These are phyloP conservation scores for Ariolimax columbianus DNA, from an alignment of 2,888 invertebrate genomes.

Conservation along the genomic window DNA sequence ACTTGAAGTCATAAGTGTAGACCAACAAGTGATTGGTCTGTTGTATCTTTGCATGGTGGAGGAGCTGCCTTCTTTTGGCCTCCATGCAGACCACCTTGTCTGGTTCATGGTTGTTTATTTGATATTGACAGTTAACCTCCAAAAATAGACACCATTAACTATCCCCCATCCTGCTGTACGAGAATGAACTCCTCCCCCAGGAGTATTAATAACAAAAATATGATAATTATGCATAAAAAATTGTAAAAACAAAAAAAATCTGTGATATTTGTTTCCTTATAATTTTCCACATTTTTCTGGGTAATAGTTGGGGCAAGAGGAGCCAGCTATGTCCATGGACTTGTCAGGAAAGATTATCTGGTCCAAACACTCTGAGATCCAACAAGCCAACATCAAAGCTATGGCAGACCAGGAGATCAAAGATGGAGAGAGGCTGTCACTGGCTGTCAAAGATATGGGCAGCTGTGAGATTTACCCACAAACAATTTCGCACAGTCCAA, in stretches of 20 bases:
- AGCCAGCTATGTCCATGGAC: slow-evolving; percentile 99
- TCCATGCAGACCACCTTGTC: too few species aligned
- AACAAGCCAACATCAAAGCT: slow-evolving; percentile 95
- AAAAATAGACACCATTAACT: too few species aligned
- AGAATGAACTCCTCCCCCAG: too few species aligned
- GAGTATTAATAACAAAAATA: too few species aligned
- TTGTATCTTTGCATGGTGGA: too few species aligned
- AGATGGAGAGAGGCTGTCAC: slow-evolving; percentile 94
- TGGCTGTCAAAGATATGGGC: slow-evolving; percentile 98
- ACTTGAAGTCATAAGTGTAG: too few species aligned
- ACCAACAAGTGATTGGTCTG: too few species aligned
- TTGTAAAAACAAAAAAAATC: not conserved
- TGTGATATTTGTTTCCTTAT: not conserved
- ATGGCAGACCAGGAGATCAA: slow-evolving; percentile 82
- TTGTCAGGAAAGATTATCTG: slow-evolving; percentile 98
- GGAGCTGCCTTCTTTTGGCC: too few species aligned
- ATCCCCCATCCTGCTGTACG: too few species aligned
- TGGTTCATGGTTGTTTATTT: too few species aligned
- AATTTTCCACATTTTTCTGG: too few species aligned
- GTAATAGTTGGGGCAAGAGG: slow-evolving; percentile 91
- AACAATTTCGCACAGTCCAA: slow-evolving; percentile 97
- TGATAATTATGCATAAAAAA: not conserved
- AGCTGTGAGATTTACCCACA: slow-evolving; percentile 99
- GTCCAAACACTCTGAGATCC: slow-evolving; percentile 98
- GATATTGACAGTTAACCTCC: too few species aligned